Conservation (phyloP, 1,140 invertebrate genomes). For the Habropoda laboriosa region DNA sequence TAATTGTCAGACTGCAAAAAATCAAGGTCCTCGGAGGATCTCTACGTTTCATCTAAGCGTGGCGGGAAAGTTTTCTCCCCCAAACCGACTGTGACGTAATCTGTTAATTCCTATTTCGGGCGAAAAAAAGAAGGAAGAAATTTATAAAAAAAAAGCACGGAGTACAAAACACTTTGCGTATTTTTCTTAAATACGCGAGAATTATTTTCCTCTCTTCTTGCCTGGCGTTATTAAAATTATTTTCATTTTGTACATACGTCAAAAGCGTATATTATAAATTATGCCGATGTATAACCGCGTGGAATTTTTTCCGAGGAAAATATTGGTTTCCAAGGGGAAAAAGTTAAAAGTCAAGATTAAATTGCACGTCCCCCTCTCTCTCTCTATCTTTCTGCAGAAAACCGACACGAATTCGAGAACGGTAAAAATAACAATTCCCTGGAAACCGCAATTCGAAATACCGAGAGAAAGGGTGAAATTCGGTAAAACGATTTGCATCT, state of each 20-base stretch:
- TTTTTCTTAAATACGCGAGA: not conserved
- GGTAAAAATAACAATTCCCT: not conserved
- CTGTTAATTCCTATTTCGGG: not conserved
- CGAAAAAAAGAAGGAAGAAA: too few relatives aligned
- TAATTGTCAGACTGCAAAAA: not conserved
- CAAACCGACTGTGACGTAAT: not conserved
- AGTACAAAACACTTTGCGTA: not conserved
- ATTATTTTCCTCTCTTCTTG: too few relatives aligned
- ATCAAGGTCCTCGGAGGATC: not conserved
- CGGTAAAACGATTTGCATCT: slow-evolving; percentile 4
- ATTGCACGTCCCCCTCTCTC: too few relatives aligned
- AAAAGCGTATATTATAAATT: too few relatives aligned
- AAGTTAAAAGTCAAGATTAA: too few relatives aligned
- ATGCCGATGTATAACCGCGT: too few relatives aligned
- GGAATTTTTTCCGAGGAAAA: too few relatives aligned
- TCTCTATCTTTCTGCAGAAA: too few relatives aligned
- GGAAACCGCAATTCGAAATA: not conserved
- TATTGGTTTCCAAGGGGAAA: too few relatives aligned
- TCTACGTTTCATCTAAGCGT: not conserved
- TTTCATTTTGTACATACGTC: too few relatives aligned
- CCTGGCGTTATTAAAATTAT: too few relatives aligned
- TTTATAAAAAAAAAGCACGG: not conserved
- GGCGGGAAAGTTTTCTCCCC: too few relatives aligned
- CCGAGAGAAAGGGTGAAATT: not conserved
- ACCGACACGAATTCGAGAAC: not conserved